phyloP scores from a whole-genome alignment of 2,113 vertebrate species.

The Pseudorasbora parva region DNA sequence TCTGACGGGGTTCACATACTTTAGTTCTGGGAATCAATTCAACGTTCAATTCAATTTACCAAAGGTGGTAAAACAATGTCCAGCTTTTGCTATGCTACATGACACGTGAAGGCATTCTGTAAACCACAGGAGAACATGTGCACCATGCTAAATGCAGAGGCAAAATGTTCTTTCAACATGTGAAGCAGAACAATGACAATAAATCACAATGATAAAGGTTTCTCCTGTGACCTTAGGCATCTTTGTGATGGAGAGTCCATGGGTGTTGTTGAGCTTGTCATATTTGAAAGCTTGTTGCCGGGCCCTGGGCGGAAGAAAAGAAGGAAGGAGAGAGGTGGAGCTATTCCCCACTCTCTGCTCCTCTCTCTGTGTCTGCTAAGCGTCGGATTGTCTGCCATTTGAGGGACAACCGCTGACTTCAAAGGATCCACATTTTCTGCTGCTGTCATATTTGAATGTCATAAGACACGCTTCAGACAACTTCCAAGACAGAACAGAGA shows the following conservation, averaged over 20 bases:
- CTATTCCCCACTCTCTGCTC: constrained; percentile 29
- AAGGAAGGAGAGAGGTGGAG: constrained; percentile 50
- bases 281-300: constrained; percentile 72
- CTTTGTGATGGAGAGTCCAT: constrained; percentile 60
- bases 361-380: constrained; percentile 47
- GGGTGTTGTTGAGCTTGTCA: constrained; percentile 69
- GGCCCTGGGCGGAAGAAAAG: constrained; percentile 45
- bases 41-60: background rate
- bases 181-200: background rate
- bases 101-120: background rate
- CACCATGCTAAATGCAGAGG: background rate
- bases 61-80: background rate
- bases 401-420: constrained; percentile 73
- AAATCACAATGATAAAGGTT: constrained; percentile 50
- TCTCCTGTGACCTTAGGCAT: constrained; percentile 60
- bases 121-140: background rate
- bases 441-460: constrained; percentile 71
- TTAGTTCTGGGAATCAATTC: background rate
- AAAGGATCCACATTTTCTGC: constrained; percentile 64
- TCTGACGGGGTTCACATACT: background rate
- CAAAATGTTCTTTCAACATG: background rate
- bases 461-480: constrained; percentile 57
- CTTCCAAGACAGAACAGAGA: constrained; percentile 2
- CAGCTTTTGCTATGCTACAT: background rate
- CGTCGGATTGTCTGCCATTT: constrained; percentile 73